Base-by-base conservation (phyloP, 2,888 invertebrate species). In the Apotomis capreana region DNA sequence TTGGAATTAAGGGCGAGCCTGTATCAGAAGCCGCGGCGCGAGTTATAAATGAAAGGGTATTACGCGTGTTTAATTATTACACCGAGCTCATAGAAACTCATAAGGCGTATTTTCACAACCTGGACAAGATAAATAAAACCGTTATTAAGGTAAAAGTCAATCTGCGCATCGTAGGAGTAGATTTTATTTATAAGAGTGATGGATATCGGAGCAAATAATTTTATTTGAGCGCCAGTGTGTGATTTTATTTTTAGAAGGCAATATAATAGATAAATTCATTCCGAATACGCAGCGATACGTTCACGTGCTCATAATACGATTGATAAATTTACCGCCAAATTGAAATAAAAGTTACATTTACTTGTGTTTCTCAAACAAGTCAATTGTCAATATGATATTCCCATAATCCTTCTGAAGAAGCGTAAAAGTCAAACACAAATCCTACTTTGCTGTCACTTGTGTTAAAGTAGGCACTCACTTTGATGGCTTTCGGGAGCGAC, bases 21-120 rank as follows among this genome's bases (percentile, higher is more conserved):
- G 89, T 90, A 92, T 92, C 91, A 92, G 89, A 90, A 89, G 89
- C 89, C 92, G 84, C 87, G 87, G 83, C 86, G 87, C 84, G 88
- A 90, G 91, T 91, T 91, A 92, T 91, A 92, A 92, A 92, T 91
- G 92, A 90, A 91, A 89, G 90, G 91, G 91, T 91, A 90, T 90
- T 90, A 90, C 83, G 84, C 83, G 82, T 87, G 85, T 89, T 89
- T 86, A 88, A 85, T 88, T 75, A 84, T 82, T 83, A 87, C 83
- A 85, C 84, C 81, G 78, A 83, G 78, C 80, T 83, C 77, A 78
- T 76, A 77, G 77, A 76, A 81, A 80, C 74, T 74, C 78, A 78
- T 77, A 76, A 81, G 82, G 83, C 79, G 78, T 75, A 78, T 80
- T 79, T 78, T 52, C 40, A 13, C 13, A 60, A 54, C 46, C 46